phyloP scores from a whole-genome alignment of 1,140 invertebrate genomes.

The Drosophila teissieri region DNA sequence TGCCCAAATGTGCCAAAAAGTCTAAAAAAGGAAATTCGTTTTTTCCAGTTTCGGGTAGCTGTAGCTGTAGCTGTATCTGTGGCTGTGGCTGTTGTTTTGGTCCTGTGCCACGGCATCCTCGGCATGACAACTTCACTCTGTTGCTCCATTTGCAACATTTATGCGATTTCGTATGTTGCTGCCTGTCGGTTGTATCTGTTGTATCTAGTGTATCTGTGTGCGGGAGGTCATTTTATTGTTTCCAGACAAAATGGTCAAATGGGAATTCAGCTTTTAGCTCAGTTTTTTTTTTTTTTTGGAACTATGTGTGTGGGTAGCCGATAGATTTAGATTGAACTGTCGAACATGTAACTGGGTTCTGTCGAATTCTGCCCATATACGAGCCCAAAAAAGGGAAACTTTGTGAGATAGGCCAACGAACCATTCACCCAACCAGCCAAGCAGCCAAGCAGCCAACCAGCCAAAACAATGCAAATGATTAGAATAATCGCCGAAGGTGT shows the following conservation, averaged over 20 bases:
- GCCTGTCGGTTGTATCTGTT: slow-evolving; percentile 6
- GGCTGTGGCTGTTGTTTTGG: slow-evolving; percentile 35
- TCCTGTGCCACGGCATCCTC: slow-evolving; percentile 26
- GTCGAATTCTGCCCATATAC: slow-evolving; percentile 6
- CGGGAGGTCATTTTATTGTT: slow-evolving; percentile 74
- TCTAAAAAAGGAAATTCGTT: slow-evolving; percentile 45
- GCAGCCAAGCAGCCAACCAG: slow-evolving; percentile 3
- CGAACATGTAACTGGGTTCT: slow-evolving; percentile 59
- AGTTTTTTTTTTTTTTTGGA: slow-evolving; percentile 39
- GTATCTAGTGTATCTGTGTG: slow-evolving; percentile 17
- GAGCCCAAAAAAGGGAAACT: slow-evolving; percentile 5
- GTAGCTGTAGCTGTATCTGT: slow-evolving; percentile 10
- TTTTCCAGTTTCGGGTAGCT: slow-evolving; percentile 33
- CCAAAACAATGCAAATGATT: slow-evolving; percentile 71
- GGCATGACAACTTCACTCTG: slow-evolving; percentile 66
- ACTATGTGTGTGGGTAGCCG: slow-evolving; percentile 43
- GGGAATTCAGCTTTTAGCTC: slow-evolving; percentile 67
- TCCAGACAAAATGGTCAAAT: slow-evolving; percentile 77
- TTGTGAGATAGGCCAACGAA: slow-evolving; percentile 15
- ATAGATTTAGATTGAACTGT: slow-evolving; percentile 79
- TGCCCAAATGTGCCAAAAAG: slow-evolving; percentile 55
- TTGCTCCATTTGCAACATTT: slow-evolving; percentile 80
- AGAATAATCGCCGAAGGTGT: slow-evolving; percentile 73
- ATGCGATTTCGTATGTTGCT: slow-evolving; percentile 43
- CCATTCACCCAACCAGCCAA: slow-evolving; percentile 5